A percentile compares a stretch with the other conserved stretches of the same genome.
Conservation (phyloP, 2,888 invertebrate genomes). For the Meiosimyza platycephala region DNA sequence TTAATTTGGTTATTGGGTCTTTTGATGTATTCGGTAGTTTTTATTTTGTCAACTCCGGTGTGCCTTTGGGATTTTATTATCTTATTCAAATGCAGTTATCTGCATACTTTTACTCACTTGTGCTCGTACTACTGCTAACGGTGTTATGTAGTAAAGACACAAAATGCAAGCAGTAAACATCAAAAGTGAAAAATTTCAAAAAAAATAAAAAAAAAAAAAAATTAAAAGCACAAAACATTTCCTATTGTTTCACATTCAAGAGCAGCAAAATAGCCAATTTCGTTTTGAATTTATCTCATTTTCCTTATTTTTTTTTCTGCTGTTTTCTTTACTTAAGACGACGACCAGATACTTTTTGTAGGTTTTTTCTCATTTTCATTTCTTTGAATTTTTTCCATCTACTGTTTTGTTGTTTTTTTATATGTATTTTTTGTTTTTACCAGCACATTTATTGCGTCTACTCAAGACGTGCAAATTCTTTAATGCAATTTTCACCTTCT, state of each 20-base stretch:
- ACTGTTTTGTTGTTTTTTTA: background rate
- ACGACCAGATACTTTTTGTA: background rate
- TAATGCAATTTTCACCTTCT: constrained; percentile 29
- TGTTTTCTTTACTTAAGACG: background rate
- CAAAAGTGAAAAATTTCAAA: background rate
- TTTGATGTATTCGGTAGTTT: no score
- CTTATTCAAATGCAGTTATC: no score
- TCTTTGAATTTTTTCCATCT: background rate
- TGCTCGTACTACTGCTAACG: background rate
- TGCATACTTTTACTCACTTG: no score
- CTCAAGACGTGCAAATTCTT: constrained; percentile 16
- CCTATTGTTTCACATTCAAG: constrained; percentile 15
- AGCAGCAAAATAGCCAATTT: constrained; percentile 23
- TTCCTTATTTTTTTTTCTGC: background rate
- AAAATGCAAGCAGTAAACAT: constrained; percentile 4
- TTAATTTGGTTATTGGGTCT: no score
- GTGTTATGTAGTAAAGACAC: background rate
- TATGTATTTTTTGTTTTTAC: background rate
- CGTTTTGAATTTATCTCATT: background rate
- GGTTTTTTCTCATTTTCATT: background rate
- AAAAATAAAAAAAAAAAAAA: background rate
- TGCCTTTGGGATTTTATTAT: no score
- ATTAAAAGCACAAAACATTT: background rate
- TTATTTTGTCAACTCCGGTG: no score
- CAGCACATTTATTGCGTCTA: no score